Base-by-base conservation (phyloP, 2,113 vertebrate genomes). In the Dascyllus trimaculatus region DNA sequence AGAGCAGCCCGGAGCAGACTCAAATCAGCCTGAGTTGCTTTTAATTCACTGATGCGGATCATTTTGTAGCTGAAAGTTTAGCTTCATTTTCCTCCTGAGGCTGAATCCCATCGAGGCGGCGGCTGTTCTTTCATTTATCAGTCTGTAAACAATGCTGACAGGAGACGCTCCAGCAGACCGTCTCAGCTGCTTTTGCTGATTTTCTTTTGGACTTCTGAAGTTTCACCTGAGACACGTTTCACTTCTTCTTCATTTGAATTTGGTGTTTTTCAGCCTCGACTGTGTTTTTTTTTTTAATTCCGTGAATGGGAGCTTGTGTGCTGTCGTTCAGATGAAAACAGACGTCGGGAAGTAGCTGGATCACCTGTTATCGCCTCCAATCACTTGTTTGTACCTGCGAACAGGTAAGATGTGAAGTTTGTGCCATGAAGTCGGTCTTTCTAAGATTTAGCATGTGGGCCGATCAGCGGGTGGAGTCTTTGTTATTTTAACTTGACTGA, bases 241-340 rank as follows among this genome's bases (percentile, higher is more conserved):
- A 82, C 84, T 84, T 81, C 79, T 88, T 85, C 82, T 74, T 82
- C 56, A 17, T 75, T 59, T 14, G 79, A 67, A 67, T 22, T 84
- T 53, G 0, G 9, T 71, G 67, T 19, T 18, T 51, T 3, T 73
- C 53, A 61, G 17, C 52, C 49, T 56, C 43, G 35, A 9, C 52
- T 53, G 45, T 29, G 29, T 29, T 29, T 29, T 29, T n/a, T 65
- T 54, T 7, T 26, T 64, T 71, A 54, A 14, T 65, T 48, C 48
- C 1, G 15, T 75, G 65, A 43, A 71, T 85, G 46, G 61, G 40
- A 67, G 3, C 74, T 46, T 4, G 49, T 22, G 19, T 59, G 49
- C 52, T 32, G 52, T 22, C 38, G 43, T 8, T 69, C 10, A 21
- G 52, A 88, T 88, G 89, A 85, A 60, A 52, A 53, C 40, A 8